Base-by-base conservation (phyloP, 2,797 vertebrate genomes). In the Spatula clypeata region DNA sequence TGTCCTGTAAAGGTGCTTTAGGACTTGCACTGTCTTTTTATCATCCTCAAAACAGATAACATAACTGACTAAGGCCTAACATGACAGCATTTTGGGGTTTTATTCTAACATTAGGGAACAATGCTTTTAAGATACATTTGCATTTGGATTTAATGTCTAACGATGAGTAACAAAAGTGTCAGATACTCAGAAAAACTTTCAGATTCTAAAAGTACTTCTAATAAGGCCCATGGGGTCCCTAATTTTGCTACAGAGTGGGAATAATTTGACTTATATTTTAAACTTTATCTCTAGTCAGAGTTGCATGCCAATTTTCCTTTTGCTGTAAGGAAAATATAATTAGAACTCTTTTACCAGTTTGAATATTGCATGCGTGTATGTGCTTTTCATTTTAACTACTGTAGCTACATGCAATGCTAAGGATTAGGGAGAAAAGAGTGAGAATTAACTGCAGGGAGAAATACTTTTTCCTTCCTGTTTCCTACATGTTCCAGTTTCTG, bases 221-320 rank as follows among this genome's bases (percentile, higher is more conserved):
- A 27, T 81, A 88, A 94, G 70, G 82, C 94, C 85, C 83, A 45
- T 64, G 76, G 71, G 85, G 38, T 76, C 81, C 24, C 72, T 93
- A 94, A 94, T 95, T 91, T 90, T 94, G 47, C 60, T 81, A 18
- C 67, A 77, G 72, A 79, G 75, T 94, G 60, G 87, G 75, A 91
- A 69, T 87, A 92, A 80, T 69, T 89, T 88, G 67, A 89, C 34
- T 95, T 94, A 14, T 26, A 83, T 91, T 87, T 95, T 91, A 92
- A 94, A 66, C 23, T 70, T 91, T 72, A 42, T 88, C 47, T 70
- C 21, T 34, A 91, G 61, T 42, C 55, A 75, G 38, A 61, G 19
- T 23, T 82, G 8, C 61, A 86, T 65, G 19, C 18, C n/a, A 40
- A 8, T 90, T 93, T 91, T 31, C 23, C 32, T 85, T 92, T 45